Conservation (phyloP, 2,113 vertebrate species). For the Vulpes lagopus region DNA sequence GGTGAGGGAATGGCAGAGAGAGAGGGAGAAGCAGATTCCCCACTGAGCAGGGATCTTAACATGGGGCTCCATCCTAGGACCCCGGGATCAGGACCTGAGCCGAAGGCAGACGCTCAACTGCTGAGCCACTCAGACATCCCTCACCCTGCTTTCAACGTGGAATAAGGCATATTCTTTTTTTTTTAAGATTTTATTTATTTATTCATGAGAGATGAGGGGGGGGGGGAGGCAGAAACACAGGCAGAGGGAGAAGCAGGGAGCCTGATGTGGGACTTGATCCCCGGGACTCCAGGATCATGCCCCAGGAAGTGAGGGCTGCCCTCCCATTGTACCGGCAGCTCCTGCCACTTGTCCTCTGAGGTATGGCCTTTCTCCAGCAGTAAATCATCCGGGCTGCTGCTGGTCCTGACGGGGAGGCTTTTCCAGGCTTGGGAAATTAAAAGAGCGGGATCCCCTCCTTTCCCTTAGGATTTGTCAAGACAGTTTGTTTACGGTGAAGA, state of each 20-base stretch:
- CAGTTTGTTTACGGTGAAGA: not conserved
- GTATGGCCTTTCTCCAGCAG: conserved; percentile 74
- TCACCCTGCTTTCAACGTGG: conserved; percentile 68
- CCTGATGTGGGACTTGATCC: no score
- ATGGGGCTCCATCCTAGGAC: not conserved
- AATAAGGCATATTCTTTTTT: conserved; percentile 69
- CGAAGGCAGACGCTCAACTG: not conserved
- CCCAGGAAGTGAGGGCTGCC: conserved; percentile 47
- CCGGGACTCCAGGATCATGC: no score
- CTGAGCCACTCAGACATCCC: not conserved
- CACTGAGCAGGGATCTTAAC: not conserved
- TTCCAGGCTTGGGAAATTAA: not conserved
- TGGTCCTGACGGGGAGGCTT: not conserved
- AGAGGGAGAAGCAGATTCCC: not conserved
- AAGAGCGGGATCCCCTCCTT: not conserved
- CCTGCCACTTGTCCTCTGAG: conserved; percentile 69
- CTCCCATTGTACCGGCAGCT: not conserved
- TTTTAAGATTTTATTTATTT: no score
- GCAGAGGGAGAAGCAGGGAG: no score
- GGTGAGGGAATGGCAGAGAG: no score
- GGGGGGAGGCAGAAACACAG: no score
- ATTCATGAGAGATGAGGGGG: no score
- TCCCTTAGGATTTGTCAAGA: conserved; percentile 48
- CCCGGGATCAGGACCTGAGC: not conserved
- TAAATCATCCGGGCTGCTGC: conserved; percentile 71